These are phyloP conservation scores for Drosophila monieri DNA, from an alignment of 2,888 invertebrate genomes.

Conservation along the genomic window DNA sequence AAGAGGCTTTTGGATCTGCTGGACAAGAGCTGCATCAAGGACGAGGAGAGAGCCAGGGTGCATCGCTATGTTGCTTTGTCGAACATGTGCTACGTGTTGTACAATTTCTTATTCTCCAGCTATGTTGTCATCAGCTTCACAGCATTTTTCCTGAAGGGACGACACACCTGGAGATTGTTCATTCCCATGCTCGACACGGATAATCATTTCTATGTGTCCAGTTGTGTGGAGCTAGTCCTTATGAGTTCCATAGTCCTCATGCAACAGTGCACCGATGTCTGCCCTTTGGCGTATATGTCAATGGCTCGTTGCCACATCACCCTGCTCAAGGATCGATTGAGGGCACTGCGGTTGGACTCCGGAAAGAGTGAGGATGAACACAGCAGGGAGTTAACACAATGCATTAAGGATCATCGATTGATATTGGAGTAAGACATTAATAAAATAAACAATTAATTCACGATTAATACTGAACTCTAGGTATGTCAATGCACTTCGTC, in stretches of 20 bases:
- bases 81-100: slow-evolving; percentile 30
- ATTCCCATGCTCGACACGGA: slow-evolving; percentile 43
- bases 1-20: slow-evolving; percentile 43
- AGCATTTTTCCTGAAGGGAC: slow-evolving; percentile 20
- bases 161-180: slow-evolving; percentile 46
- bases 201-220: slow-evolving; percentile 36
- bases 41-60: slow-evolving; percentile 17
- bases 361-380: slow-evolving; percentile 23
- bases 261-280: slow-evolving; percentile 46
- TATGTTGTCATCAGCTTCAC: slow-evolving; percentile 34
- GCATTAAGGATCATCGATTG: slow-evolving; percentile 49
- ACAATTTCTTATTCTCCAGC: slow-evolving; percentile 27
- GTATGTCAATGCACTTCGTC: slow-evolving; percentile 43
- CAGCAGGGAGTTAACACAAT: slow-evolving; percentile 39
- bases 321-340: slow-evolving; percentile 42
- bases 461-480: slow-evolving; percentile 51
- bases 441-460: slow-evolving; percentile 30
- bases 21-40: slow-evolving; percentile 37
- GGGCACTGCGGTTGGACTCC: slow-evolving; percentile 34
- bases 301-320: slow-evolving; percentile 41
- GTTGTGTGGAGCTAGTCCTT: slow-evolving; percentile 27
- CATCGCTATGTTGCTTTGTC: slow-evolving; percentile 30
- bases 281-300: slow-evolving; percentile 42
- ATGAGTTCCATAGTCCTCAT: slow-evolving; percentile 40
- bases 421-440: slow-evolving; percentile 47